Evolutionary conservation across 1,140 invertebrate species (phyloP).

Genomic region (Solenopsis fugax): DNA sequence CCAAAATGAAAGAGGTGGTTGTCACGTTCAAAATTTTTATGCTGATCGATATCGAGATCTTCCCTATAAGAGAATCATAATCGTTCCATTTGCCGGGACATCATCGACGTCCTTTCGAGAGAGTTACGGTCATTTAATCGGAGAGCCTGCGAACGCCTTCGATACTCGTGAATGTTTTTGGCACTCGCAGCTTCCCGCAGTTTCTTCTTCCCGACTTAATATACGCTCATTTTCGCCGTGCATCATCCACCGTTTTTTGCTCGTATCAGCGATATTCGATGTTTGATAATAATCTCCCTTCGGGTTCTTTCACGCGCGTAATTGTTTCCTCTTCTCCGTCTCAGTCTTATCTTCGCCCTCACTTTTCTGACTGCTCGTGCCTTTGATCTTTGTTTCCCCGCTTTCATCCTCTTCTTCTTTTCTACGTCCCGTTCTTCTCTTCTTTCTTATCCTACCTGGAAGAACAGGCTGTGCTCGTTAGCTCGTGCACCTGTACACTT

Average conservation of each 20-base stretch:
- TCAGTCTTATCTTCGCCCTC: conserved; percentile 15
- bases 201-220: conserved; percentile 47
- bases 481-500: conserved; percentile 79
- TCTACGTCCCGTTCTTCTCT: not conserved
- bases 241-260: conserved; percentile 51
- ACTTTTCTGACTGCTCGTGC: conserved; percentile 32
- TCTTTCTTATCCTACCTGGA: conserved; percentile 59
- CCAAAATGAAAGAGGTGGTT: not conserved
- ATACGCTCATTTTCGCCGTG: conserved; percentile 67
- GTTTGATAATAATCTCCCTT: conserved; percentile 68
- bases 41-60: not conserved
- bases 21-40: not conserved
- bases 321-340: conserved; percentile 25
- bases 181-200: conserved; percentile 15
- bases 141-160: not conserved
- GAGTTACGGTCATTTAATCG: conserved; percentile 54
- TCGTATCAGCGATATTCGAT: conserved; percentile 61
- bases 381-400: conserved; percentile 43
- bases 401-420: conserved; percentile 37
- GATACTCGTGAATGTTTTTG: conserved; percentile 52
- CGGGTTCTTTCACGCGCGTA: conserved; percentile 1
- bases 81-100: not conserved
- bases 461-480: conserved; percentile 75
- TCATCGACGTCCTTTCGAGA: conserved; percentile 9
- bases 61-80: not conserved